phyloP scores from a whole-genome alignment of 30 jellyfish, hydroid and myxozoan species.

The Aurelia aurita complex sp. Pacific region DNA sequence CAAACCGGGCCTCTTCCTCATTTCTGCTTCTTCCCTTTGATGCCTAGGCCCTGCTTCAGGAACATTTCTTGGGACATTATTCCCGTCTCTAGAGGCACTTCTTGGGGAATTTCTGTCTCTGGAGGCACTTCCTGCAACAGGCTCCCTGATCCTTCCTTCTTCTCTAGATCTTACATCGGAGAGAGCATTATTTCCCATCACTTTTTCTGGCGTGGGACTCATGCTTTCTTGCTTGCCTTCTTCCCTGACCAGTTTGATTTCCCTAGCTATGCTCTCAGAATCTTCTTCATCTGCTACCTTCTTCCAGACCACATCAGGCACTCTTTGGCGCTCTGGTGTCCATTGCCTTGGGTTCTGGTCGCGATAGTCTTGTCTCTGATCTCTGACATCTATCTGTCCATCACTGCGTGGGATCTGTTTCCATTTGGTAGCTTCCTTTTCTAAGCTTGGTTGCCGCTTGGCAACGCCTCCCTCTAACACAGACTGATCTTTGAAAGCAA shows the following conservation, averaged over 20 bases:
- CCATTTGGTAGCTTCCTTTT: background rate
- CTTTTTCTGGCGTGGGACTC: background rate
- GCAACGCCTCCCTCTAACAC: background rate
- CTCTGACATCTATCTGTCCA: background rate
- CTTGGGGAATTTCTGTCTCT: no score
- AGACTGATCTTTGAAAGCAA: background rate
- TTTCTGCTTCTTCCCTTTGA: no score
- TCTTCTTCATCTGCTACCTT: no score
- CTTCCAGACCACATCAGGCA: background rate
- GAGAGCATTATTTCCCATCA: no score
- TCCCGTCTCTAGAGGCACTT: no score
- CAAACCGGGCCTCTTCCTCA: conserved; percentile 21
- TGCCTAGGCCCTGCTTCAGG: no score
- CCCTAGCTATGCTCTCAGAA: background rate
- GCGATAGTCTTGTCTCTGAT: background rate
- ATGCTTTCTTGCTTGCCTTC: background rate
- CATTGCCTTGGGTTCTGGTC: no score
- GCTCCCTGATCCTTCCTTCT: no score
- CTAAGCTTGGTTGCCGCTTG: background rate
- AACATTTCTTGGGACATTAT: no score
- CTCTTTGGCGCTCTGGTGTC: background rate
- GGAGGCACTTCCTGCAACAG: no score
- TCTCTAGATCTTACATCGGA: no score
- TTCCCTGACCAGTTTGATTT: background rate
- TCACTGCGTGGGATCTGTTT: background rate